Evolutionary conservation across 1,140 invertebrate genomes (phyloP).

Genomic region (Papilio polyxenes): DNA sequence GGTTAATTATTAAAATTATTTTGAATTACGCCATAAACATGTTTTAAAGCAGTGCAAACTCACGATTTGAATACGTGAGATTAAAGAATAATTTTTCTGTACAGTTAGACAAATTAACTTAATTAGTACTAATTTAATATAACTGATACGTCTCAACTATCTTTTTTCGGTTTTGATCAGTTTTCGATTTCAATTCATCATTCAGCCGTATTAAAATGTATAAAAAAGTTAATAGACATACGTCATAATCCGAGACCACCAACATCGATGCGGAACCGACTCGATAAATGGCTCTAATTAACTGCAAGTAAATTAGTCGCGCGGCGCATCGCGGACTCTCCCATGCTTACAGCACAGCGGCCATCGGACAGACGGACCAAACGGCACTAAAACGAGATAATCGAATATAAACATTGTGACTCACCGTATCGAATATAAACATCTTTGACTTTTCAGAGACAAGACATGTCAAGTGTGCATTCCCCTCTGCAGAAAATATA

Average conservation of each 20-base stretch:
- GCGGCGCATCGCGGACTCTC: constrained; percentile 3
- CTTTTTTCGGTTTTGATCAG: too few relatives aligned
- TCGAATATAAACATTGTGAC: constrained; percentile 48
- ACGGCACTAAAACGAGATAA: constrained; percentile 50
- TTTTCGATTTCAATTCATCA: background rate
- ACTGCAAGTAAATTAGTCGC: constrained; percentile 16
- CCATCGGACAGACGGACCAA: constrained; percentile 45
- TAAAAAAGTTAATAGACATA: background rate
- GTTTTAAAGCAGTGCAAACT: too few relatives aligned
- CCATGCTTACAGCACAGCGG: background rate
- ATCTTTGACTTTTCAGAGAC: background rate
- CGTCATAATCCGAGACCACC: constrained; percentile 7
- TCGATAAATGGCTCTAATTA: constrained; percentile 13
- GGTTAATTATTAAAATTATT: background rate
- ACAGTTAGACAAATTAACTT: too few relatives aligned
- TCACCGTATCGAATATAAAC: constrained; percentile 21
- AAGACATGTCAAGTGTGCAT: background rate
- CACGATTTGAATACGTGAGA: too few relatives aligned
- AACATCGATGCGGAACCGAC: constrained; percentile 18
- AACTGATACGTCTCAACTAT: too few relatives aligned
- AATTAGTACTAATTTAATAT: too few relatives aligned
- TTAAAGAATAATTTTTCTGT: too few relatives aligned
- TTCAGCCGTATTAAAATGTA: background rate
- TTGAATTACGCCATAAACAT: background rate
- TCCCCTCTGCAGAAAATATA: background rate